Conservation (phyloP, 2,113 vertebrate species). For the Connochaetes taurinus region DNA sequence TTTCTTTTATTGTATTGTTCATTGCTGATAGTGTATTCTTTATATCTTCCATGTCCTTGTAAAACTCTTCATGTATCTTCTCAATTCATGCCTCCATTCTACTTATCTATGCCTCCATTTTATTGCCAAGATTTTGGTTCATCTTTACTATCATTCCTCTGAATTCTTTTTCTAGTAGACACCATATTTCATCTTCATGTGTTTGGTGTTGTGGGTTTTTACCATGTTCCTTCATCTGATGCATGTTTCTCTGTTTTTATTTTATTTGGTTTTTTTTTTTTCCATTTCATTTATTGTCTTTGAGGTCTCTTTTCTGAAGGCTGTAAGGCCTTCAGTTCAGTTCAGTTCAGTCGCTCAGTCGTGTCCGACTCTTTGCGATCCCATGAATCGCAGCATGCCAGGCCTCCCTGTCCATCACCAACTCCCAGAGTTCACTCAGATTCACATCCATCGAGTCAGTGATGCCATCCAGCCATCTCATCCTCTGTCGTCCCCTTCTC, state of each 20-base stretch:
- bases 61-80: background rate
- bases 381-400: too few species aligned
- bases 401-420: too few species aligned
- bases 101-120: background rate
- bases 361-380: too few species aligned
- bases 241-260: background rate
- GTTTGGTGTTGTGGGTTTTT: background rate
- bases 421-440: too few species aligned
- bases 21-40: background rate
- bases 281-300: background rate
- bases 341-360: too few species aligned
- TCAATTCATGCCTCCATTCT: background rate
- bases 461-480: too few species aligned
- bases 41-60: background rate
- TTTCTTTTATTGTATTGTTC: background rate
- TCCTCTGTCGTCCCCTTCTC: too few species aligned
- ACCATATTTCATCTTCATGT: background rate
- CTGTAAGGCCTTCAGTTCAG: background rate
- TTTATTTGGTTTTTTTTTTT: accelerated
- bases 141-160: background rate
- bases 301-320: background rate
- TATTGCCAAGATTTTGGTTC: background rate
- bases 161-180: background rate
- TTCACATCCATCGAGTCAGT: too few species aligned
- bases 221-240: background rate